A percentile compares a stretch with the other conserved stretches of the same genome.
Evolutionary conservation across 2,888 invertebrate genomes (phyloP).

Genomic region (Griposia aprilina): DNA sequence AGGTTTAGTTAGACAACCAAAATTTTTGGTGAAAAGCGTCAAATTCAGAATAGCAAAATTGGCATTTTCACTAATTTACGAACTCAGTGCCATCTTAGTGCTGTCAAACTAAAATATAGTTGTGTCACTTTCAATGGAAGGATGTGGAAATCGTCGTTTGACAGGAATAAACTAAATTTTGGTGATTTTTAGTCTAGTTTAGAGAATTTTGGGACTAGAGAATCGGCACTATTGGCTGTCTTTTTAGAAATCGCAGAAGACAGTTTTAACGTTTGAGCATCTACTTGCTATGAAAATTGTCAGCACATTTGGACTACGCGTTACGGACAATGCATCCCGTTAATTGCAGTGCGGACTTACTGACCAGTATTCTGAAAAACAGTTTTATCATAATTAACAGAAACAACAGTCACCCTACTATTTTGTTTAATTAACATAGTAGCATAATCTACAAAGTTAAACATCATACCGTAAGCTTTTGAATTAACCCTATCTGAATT

Average conservation of each 20-base stretch:
- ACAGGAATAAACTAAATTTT: too few species aligned
- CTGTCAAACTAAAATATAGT: too few species aligned
- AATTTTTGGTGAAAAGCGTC: too few species aligned
- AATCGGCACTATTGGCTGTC: too few species aligned
- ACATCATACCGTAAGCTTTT: slow-evolving; percentile 68
- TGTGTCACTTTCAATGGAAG: too few species aligned
- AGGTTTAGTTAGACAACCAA: too few species aligned
- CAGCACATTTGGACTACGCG: background rate
- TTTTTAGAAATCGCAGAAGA: background rate
- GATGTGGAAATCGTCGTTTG: too few species aligned
- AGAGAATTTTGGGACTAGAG: too few species aligned
- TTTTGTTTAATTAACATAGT: slow-evolving; percentile 53
- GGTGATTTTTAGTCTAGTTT: too few species aligned
- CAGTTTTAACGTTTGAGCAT: background rate
- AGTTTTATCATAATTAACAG: slow-evolving; percentile 20
- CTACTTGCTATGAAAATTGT: background rate
- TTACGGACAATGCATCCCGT: background rate
- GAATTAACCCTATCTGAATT: slow-evolving; percentile 73
- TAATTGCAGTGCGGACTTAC: background rate
- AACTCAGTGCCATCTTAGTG: too few species aligned
- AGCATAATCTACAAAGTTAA: slow-evolving; percentile 44
- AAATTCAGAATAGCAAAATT: too few species aligned
- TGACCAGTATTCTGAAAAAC: slow-evolving; percentile 1
- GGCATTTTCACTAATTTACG: too few species aligned
- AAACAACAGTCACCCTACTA: slow-evolving; percentile 35